Evolutionary conservation across 2,888 invertebrate species (phyloP), one percentile per base, ranked within the genome.

Genomic region (Brachylomia viminalis): DNA sequence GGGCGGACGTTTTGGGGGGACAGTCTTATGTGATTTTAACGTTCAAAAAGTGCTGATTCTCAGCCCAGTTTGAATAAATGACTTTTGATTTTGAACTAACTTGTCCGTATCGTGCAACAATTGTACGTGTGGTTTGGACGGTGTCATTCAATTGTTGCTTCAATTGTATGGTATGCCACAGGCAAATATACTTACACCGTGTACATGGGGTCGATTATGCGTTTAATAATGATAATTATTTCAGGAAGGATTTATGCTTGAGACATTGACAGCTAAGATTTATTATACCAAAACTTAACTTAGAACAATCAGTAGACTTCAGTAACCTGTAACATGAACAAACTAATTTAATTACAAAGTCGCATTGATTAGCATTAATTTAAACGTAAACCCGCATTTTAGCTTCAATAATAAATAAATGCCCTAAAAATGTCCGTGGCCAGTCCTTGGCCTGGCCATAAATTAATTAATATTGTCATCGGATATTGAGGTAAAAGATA

Each of bases 391-490:
- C 54, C 27, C 0, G n/a, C 8, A 66, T 54, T 79, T 65, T 49
- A 56, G 27, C n/a, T 49, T 42, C 0, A 52, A 42, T 49, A 5
- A 38, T 38, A 70, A 70, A 67, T 71, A 58, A 67, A 76, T 45
- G 13, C 52, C 33, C 66, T 33, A 30, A 76, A 61, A 52, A 52
- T 45, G 56, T 30, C 76, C 69, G 33, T 52, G 49, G 10, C 58
- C 45, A 52, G 33, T 52, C 49, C 54, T 54, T n/a, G 58, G 73
- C 47, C 27, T 56, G 27, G 52, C 23, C 33, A 81, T 81, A 66
- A 81, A 77, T 81, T 77, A 77, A 81, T 81, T 70, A 73, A 61
- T 66, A 62, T 33, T 73, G 73, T 78, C 82, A 70, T 67, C 73
- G 58, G 66, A 78, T 81, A 81, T 73, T 52, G 81, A 78, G 69